Evolutionary conservation across 1,140 invertebrate species (phyloP), one percentile per base, ranked within the genome.

Genomic region (Neodiprion fabricii): DNA sequence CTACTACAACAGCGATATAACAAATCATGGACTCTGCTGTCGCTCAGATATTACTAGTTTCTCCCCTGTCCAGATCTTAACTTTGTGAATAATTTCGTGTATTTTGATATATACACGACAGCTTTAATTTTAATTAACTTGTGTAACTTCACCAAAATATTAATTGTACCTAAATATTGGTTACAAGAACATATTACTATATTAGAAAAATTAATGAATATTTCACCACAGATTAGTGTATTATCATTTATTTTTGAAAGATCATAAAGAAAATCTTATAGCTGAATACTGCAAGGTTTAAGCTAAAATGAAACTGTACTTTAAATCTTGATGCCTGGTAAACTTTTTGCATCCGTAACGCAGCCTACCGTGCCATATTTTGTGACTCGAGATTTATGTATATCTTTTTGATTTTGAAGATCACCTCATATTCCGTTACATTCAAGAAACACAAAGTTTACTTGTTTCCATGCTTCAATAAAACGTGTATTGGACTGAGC

Each of bases 1-100:
- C 86, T 88, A 87, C 86, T 88, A 86, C 80, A 88, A 88, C 84
- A 86, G 79, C 82, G 82, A 79, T 82, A 86, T 80, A 85, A 87
- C 85, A 82, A 86, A 85, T 86, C 85, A 86, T 87, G 82, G 83
- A 85, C 84, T 85, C 84, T 82, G 81, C 81, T 71, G 79, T 74
- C 79, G 74, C 74, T 77, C 53, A 61, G 53, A 61, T 74, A 73
- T 81, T 79, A 80, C 75, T 76, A 76, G 80, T 82, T 82, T 82
- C 76, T 81, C 80, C 80, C 82, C 85, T 85, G 83, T 85, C 83
- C 85, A 82, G 84, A 79, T 79, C 85, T 86, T 85, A 86, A 86
- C 85, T 86, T 86, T 86, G 84, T 85, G 84, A 86, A 86, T 83
- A 81, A 82, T 80, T 84, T 80, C 81, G 74, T 17, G 61, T 65